phyloP scores from a whole-genome alignment of 1,140 invertebrate genomes.

The Papilio polyxenes region DNA sequence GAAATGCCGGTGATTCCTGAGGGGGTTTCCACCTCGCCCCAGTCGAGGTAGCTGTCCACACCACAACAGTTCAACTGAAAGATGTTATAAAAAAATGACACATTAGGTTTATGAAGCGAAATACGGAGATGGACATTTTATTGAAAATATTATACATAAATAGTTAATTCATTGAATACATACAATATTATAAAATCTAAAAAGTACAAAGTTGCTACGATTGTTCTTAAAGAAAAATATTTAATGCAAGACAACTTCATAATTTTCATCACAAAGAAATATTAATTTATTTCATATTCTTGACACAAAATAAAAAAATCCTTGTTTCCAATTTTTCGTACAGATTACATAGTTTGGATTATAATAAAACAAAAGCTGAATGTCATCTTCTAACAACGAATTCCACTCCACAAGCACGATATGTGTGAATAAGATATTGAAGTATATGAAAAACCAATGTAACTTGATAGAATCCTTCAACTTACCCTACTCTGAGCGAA shows the following conservation, averaged over 20 bases:
- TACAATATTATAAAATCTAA: background rate
- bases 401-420: too few relatives aligned
- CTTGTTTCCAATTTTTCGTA: background rate
- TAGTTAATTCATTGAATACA: too few relatives aligned
- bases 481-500: conserved; percentile 85
- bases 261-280: background rate
- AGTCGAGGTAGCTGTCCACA: conserved; percentile 83
- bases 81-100: background rate
- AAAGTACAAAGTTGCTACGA: background rate
- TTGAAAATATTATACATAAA: too few relatives aligned
- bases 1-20: conserved; percentile 46
- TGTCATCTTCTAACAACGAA: background rate
- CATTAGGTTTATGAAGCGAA: too few relatives aligned
- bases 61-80: conserved; percentile 89
- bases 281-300: background rate
- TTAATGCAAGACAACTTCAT: background rate
- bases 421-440: too few relatives aligned
- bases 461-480: background rate
- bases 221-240: background rate
- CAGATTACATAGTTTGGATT: background rate
- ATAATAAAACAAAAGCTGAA: background rate
- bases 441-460: too few relatives aligned
- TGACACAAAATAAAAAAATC: too few relatives aligned
- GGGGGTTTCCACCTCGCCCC: conserved; percentile 76
- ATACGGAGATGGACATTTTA: background rate